Percentiles rank a stretch among this genome's conserved stretches.
These are phyloP conservation scores for Oncorhynchus masou DNA, from an alignment of 2,113 vertebrate genomes.

Conservation along the genomic window DNA sequence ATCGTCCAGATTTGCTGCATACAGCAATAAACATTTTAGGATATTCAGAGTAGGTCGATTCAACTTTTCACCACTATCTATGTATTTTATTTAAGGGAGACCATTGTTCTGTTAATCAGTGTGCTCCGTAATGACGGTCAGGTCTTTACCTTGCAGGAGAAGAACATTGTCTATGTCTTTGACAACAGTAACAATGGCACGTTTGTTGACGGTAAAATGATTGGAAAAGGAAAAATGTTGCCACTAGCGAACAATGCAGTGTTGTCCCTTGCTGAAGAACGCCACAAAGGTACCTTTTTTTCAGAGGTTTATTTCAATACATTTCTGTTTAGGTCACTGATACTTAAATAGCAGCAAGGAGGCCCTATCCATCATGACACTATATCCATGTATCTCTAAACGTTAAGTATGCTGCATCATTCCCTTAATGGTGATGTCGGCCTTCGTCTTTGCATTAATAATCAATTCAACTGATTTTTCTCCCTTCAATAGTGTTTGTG, in stretches of 20 bases:
- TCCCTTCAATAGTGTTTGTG: conserved; percentile 81
- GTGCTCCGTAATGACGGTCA: too few species aligned
- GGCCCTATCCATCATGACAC: too few species aligned
- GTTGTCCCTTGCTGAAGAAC: conserved; percentile 80
- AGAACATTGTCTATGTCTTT: conserved; percentile 81
- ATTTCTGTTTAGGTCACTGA: too few species aligned
- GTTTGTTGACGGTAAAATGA: conserved; percentile 79
- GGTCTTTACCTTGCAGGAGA: conserved; percentile 63
- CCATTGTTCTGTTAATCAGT: too few species aligned
- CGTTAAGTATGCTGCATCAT: background rate
- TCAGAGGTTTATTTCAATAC: background rate
- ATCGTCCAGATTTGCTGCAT: conserved; percentile 79
- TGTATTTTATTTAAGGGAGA: too few species aligned
- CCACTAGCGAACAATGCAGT: conserved; percentile 88
- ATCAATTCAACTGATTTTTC: conserved; percentile 3
- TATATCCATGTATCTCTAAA: too few species aligned
- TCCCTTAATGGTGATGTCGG: background rate
- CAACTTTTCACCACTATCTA: too few species aligned
- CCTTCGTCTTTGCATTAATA: background rate
- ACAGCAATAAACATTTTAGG: conserved; percentile 92
- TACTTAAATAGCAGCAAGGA: too few species aligned
- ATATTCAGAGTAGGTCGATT: conserved; percentile 81
- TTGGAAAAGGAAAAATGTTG: conserved; percentile 80
- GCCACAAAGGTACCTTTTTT: conserved; percentile 76
- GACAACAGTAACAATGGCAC: conserved; percentile 94